These are phyloP conservation scores for Pseudolaguvia tuberculata DNA, from an alignment of 2,113 vertebrate genomes.

Conservation along the genomic window DNA sequence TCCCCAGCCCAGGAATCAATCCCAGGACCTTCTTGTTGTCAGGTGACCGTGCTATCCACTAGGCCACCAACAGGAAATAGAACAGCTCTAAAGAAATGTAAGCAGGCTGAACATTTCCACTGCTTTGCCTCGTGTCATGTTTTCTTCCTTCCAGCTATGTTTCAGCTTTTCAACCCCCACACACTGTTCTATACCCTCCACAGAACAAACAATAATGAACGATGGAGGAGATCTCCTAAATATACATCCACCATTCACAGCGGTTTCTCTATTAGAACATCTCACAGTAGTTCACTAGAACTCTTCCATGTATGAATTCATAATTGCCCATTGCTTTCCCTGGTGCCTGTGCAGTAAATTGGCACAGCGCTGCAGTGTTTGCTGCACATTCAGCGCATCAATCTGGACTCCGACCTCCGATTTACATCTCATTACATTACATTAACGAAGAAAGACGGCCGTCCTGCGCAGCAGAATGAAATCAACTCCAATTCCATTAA, in stretches of 20 bases:
- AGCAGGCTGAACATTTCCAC: neutral
- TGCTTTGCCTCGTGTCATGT: conserved; percentile 23
- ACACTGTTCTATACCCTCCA: conserved; percentile 35
- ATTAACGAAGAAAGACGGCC: conserved; percentile 35
- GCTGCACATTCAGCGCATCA: conserved; percentile 19
- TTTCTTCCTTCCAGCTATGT: conserved; percentile 15
- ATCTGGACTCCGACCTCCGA: conserved; percentile 15
- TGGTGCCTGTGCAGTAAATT: conserved; percentile 20
- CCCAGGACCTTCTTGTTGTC: too few species aligned
- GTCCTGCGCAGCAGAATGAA: conserved; percentile 21
- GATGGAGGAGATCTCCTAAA: conserved; percentile 27
- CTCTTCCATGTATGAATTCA: conserved; percentile 25
- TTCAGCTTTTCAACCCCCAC: conserved; percentile 29
- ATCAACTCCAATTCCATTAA: conserved; percentile 33
- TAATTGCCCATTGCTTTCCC: conserved; percentile 29
- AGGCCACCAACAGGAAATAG: conserved; percentile 1
- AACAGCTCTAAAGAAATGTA: neutral
- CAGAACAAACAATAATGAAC: conserved; percentile 31
- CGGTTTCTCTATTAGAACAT: neutral
- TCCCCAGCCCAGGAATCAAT: too few species aligned
- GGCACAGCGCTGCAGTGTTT: conserved; percentile 19
- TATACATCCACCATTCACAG: conserved; percentile 14
- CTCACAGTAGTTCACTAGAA: conserved; percentile 13
- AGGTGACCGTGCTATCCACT: too few species aligned
- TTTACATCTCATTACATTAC: conserved; percentile 42